Percentiles rank a stretch among this genome's conserved stretches.
Evolutionary conservation across 2,888 invertebrate species (phyloP).

Genomic region (Crepidodera aurea): DNA sequence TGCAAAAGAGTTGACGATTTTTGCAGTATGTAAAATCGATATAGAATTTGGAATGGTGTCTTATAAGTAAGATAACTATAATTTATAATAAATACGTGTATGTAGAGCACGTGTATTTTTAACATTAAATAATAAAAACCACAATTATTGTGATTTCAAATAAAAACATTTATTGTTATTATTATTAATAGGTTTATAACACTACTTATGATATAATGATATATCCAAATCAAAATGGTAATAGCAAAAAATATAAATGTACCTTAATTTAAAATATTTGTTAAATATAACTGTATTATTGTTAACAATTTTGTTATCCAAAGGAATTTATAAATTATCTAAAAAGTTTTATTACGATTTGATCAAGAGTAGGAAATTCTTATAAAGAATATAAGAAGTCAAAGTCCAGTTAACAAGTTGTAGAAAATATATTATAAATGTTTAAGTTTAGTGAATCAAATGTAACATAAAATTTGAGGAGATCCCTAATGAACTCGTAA

Average conservation of each 20-base stretch:
- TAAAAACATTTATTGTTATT: conserved; percentile 17
- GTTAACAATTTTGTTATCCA: conserved; percentile 40
- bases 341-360: neutral
- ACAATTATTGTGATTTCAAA: conserved; percentile 14
- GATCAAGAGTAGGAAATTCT: conserved; percentile 4
- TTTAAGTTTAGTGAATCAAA: neutral
- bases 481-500: no score
- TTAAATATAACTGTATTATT: conserved; percentile 33
- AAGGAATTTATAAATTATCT: conserved; percentile 24
- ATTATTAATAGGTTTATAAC: conserved; percentile 16
- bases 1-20: no score
- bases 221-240: conserved; percentile 12
- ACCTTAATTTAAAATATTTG: conserved; percentile 36
- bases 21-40: no score
- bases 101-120: neutral
- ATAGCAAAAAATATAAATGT: conserved; percentile 26
- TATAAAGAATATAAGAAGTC: conserved; percentile 7
- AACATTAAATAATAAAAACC: neutral
- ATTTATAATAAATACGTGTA: no score
- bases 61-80: neutral
- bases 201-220: conserved; percentile 7
- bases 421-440: conserved; percentile 10
- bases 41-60: neutral
- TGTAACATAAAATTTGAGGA: neutral
- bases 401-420: conserved; percentile 17